Base-by-base conservation (phyloP, 2,113 vertebrate species). In the Gila orcuttii region DNA sequence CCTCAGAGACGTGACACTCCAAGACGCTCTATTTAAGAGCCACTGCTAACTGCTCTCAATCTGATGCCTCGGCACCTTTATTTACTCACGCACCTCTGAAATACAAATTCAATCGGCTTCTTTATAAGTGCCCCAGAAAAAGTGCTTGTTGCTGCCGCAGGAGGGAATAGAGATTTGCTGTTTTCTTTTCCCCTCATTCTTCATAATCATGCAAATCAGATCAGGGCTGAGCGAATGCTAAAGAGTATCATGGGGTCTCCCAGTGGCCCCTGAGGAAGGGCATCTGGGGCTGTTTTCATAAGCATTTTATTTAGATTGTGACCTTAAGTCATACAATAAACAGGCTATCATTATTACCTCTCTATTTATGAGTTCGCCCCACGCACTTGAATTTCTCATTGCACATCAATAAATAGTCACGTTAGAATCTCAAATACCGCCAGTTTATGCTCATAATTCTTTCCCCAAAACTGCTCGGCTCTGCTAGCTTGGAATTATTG, bases 151-250 rank as follows among this genome's bases (percentile, higher is more conserved):
- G 85, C 79, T 45, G 79, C 74, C 42, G 3, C 60, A 47, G 39
- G 74, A 82, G 62, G 79, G 71, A 82, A 88, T 55, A 52, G 75
- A 86, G 23, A 83, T 86, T 36, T 39, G 84, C 77, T 79, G 64
- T 83, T 82, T 36, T 75, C 60, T 23, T 81, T 57, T 21, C 57
- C 59, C 31, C 42, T 55, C 71, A 25, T 74, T 60, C 55, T 69
- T 71, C 55, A 86, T 83, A 83, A 83, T 86, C 66, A 88, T 86
- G 84, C 80, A 88, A 88, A 86, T 88, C 79, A 50, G 79, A 76
- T 82, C 69, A 83, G 79, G 79, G 80, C 79, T 57, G 69, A 73
- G 45, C 59, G 28, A 62, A 85, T n/a, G 31, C 33, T 83, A 28
- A 74, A 57, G 25, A 74, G 79, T 86, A 82, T 59, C 79, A 80